phyloP scores from a whole-genome alignment of 2,797 vertebrate species.

The Girardinus metallicus region DNA sequence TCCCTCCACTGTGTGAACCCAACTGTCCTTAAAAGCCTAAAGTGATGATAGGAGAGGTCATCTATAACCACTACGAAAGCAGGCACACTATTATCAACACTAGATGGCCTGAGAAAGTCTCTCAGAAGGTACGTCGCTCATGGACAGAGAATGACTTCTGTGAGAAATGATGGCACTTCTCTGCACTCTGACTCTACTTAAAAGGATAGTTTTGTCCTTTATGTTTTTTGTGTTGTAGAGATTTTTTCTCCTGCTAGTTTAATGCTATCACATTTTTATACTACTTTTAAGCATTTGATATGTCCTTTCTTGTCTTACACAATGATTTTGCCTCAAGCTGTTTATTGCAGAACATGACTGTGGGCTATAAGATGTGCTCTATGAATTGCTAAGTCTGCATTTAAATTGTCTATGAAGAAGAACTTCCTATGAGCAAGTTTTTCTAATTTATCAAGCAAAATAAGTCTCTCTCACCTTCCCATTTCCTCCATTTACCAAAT shows the following conservation, averaged over 20 bases:
- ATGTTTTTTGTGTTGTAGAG: neutral
- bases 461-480: neutral
- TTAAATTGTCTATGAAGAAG: neutral
- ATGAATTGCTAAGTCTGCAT: neutral
- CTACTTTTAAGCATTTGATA: constrained; percentile 1
- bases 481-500: neutral
- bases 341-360: neutral
- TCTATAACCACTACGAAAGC: constrained; percentile 18
- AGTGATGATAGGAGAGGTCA: constrained; percentile 56
- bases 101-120: constrained; percentile 2
- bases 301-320: neutral
- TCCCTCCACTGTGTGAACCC: constrained; percentile 56
- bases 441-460: neutral
- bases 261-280: neutral
- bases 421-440: neutral
- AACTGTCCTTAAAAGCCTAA: constrained; percentile 54
- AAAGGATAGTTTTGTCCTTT: constrained; percentile 5
- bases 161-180: constrained; percentile 2
- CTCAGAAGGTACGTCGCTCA: constrained; percentile 7
- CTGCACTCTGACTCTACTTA: neutral
- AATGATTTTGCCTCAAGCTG: neutral
- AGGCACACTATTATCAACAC: constrained; percentile 13
- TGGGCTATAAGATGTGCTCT: neutral
- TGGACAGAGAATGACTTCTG: neutral
- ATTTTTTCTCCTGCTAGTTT: neutral